Evolutionary conservation across 1,140 invertebrate species (phyloP), one percentile per base, ranked within the genome.

Genomic region (Zaprionus camerounensis): DNA sequence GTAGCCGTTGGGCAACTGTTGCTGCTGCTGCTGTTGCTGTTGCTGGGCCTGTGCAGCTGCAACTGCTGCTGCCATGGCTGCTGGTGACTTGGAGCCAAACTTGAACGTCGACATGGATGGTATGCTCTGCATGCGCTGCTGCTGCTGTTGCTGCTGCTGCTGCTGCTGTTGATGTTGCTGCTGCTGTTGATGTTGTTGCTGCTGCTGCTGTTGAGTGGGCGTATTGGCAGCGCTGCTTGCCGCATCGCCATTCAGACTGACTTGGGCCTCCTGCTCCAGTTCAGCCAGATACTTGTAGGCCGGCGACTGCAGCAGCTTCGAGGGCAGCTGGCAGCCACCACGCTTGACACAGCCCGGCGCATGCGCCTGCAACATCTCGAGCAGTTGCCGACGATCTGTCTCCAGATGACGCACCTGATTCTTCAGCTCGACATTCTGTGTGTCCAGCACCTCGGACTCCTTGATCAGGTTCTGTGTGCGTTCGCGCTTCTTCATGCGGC

Each of bases 401-500:
- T 96, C 95, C 80, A 96, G 81, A 63, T 94, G 93, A 71, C 96
- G 95, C 49, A 97, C 96, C 91, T 98, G 97, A 22, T 94, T 94
- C 92, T 97, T 98, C 31, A 98, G 93, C 77, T 97, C 96, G 26
- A 97, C 95, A 91, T 98, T 98, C 92, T 97, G 97, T n/a, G 95
- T 95, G 92, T 98, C 97, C 15, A 98, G 93, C 2, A 95, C 95
- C 93, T 98, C 97, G 9, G 97, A 97, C 93, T 98, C 97, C 82
- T 96, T 95, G 68, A 98, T 96, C 69, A 99, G 93, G 75, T 97
- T 97, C 57, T 96, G 95, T 1, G 97, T 98, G 73, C 96, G 95
- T 91, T 98, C 97, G 22, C 98, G 96, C 92, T 99, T 99, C 94
- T 98, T 99, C 94, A 98, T 95, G 62, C 98, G 95, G 92, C 98